These are phyloP conservation scores for Numenius phaeopus DNA, from an alignment of 2,797 vertebrate genomes.

Conservation along the genomic window DNA sequence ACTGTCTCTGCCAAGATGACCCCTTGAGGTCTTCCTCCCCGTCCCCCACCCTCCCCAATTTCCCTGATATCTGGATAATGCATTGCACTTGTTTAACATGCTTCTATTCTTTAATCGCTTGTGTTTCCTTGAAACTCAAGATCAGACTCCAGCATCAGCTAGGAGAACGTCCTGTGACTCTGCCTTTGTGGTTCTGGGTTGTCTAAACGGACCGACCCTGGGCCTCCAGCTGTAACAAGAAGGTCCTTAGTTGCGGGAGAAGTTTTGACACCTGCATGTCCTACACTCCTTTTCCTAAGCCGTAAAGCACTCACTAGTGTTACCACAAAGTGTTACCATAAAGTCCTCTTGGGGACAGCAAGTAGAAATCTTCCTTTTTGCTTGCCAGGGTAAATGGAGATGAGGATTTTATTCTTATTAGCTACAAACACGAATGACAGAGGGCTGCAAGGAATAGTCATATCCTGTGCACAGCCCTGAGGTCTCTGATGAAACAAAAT, in stretches of 20 bases:
- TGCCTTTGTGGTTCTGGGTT: background rate
- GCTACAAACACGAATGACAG: background rate
- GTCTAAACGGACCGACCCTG: background rate
- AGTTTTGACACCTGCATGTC: background rate
- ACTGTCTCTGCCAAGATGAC: background rate
- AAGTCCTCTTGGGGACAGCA: background rate
- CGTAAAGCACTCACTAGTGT: background rate
- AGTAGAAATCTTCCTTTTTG: background rate
- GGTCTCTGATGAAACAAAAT: conserved; percentile 64
- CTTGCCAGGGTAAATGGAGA: background rate
- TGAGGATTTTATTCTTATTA: conserved; percentile 6
- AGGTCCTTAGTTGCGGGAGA: background rate
- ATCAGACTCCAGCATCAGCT: background rate
- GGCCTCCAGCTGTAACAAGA: background rate
- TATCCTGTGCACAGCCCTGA: conserved; percentile 1
- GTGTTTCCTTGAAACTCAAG: background rate
- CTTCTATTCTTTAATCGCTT: background rate
- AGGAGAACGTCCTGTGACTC: background rate
- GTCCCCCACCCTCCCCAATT: background rate
- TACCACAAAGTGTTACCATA: background rate
- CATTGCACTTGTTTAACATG: background rate
- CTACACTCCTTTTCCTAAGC: background rate
- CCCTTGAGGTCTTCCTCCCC: background rate
- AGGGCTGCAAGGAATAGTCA: conserved; percentile 6
- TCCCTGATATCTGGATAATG: background rate